These are phyloP conservation scores for Cyclargus thomasi DNA, from an alignment of 1,140 invertebrate genomes.

Conservation along the genomic window DNA sequence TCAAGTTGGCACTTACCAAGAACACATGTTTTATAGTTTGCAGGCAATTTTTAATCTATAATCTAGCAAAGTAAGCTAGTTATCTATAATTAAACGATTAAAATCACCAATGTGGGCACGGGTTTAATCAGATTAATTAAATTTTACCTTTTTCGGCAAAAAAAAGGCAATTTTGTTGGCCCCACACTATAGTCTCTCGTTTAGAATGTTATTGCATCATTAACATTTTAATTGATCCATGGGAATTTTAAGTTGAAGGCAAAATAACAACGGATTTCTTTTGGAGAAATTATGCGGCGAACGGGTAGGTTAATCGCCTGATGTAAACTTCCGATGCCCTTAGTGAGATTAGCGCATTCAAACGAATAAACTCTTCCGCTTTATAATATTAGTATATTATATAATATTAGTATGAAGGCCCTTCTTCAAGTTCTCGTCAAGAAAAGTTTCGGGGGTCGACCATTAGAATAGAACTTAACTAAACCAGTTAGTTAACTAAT, in stretches of 20 bases:
- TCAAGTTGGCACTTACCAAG: too few relatives aligned
- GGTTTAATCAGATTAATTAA: not conserved
- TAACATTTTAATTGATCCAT: not conserved
- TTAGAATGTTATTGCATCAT: not conserved
- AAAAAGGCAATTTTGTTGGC: not conserved
- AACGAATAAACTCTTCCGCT: too few relatives aligned
- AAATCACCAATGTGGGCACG: not conserved
- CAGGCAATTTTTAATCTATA: not conserved
- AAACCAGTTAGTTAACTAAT: conserved; percentile 17
- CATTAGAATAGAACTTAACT: not conserved
- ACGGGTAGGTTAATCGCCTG: too few relatives aligned
- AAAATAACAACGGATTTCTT: too few relatives aligned
- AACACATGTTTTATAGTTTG: too few relatives aligned
- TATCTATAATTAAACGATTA: not conserved
- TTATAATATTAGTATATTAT: not conserved
- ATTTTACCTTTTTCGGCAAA: not conserved
- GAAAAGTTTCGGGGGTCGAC: not conserved
- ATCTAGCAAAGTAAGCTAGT: not conserved
- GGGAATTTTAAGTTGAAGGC: not conserved
- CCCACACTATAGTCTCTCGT: not conserved
- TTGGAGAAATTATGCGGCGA: too few relatives aligned
- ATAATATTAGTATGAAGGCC: not conserved
- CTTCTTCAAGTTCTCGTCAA: not conserved
- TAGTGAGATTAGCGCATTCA: too few relatives aligned
- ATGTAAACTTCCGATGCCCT: too few relatives aligned